phyloP scores from a whole-genome alignment of 2,797 vertebrate species.

The Lepilemur septentrionalis region DNA sequence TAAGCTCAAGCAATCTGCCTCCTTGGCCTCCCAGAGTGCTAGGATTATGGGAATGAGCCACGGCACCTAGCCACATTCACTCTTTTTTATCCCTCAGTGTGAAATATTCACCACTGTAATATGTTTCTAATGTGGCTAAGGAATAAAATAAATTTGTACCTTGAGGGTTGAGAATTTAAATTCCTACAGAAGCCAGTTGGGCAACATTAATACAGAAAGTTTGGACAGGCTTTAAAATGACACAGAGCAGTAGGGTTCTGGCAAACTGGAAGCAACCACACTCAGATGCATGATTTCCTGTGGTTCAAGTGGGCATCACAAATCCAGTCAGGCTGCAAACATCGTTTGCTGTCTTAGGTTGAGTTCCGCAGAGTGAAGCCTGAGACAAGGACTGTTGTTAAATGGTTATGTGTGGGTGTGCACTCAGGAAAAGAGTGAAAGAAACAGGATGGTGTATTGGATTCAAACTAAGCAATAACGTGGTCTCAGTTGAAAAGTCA shows the following conservation, averaged over 20 bases:
- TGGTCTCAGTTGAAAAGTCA: neutral
- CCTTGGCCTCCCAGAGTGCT: too few species aligned
- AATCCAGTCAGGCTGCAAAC: neutral
- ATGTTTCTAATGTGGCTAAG: neutral
- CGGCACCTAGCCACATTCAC: too few species aligned
- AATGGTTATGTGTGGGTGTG: neutral
- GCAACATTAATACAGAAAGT: neutral
- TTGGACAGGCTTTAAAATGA: neutral
- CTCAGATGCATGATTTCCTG: neutral
- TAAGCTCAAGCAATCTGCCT: too few species aligned
- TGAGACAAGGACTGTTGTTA: neutral
- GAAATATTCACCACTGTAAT: neutral
- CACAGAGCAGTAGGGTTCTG: neutral
- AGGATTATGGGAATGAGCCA: too few species aligned
- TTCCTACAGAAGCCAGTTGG: neutral
- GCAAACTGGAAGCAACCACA: neutral
- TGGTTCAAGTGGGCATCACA: fast-evolving
- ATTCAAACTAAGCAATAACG: neutral
- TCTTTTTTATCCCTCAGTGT: neutral
- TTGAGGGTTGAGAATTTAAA: neutral
- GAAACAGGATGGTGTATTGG: neutral
- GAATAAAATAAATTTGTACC: neutral
- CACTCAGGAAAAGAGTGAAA: neutral
- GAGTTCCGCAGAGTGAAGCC: neutral
- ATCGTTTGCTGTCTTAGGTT: neutral